A percentile compares a stretch with the other conserved stretches of the same genome.
phyloP scores from a whole-genome alignment of 2,797 vertebrate genomes.

The Lepilemur ruficaudatus region DNA sequence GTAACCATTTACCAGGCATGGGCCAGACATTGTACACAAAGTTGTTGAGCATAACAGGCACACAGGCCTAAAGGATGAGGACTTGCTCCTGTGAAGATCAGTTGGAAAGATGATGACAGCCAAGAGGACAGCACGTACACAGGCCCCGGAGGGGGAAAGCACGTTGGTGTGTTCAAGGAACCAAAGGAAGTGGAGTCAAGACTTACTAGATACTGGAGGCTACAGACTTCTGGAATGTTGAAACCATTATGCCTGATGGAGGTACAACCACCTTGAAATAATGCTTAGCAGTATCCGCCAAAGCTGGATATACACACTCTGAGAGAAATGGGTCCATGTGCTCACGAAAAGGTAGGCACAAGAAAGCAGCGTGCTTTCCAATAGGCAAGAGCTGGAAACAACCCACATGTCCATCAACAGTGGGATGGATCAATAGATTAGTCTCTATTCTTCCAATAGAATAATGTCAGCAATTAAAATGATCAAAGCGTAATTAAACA shows the following conservation, averaged over 20 bases:
- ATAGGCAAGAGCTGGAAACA: background rate
- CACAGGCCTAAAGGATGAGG: background rate
- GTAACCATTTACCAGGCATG: background rate
- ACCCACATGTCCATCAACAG: background rate
- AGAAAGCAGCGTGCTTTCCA: background rate
- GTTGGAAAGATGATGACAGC: background rate
- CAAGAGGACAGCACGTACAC: background rate
- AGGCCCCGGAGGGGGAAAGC: background rate
- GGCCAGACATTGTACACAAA: background rate
- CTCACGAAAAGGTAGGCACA: background rate
- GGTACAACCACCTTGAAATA: background rate
- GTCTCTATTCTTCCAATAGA: background rate
- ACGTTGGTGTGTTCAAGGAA: background rate
- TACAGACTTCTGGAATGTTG: background rate
- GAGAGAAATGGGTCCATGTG: background rate
- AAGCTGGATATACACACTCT: background rate
- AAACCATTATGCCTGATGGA: background rate
- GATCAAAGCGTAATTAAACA: constrained; percentile 15
- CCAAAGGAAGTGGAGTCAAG: background rate
- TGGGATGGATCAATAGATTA: background rate
- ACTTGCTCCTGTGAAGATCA: background rate
- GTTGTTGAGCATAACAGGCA: background rate
- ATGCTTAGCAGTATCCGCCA: background rate
- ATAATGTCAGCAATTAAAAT: background rate
- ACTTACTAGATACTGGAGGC: background rate